Conservation (phyloP, 2,888 invertebrate species). For the Drosophila atroscutellata region DNA sequence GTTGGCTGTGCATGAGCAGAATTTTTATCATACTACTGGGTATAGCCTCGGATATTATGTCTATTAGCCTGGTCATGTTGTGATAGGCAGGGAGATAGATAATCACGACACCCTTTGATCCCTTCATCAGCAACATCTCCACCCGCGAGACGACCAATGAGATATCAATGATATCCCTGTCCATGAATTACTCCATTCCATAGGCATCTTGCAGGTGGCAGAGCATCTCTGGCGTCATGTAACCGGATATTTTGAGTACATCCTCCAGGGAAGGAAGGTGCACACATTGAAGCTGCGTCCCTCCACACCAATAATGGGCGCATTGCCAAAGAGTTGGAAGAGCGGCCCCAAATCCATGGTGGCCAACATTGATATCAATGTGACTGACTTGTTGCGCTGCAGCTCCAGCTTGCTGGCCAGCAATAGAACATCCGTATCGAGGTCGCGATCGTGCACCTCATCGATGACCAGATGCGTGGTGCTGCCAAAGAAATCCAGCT, state of each 20-base stretch:
- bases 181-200: constrained; percentile 84
- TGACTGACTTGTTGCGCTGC: constrained; percentile 89
- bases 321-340: constrained; percentile 92
- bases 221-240: constrained; percentile 63
- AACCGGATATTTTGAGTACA: constrained; percentile 87
- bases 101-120: constrained; percentile 88
- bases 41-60: constrained; percentile 85
- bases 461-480: constrained; percentile 94
- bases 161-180: constrained; percentile 91
- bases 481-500: constrained; percentile 69
- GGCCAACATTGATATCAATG: constrained; percentile 97
- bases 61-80: constrained; percentile 92
- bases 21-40: constrained; percentile 84
- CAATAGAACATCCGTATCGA: constrained; percentile 96
- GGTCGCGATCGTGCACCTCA: constrained; percentile 97
- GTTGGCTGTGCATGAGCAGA: constrained; percentile 94
- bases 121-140: constrained; percentile 86
- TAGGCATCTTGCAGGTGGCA: constrained; percentile 87
- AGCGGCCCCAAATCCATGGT: constrained; percentile 94
- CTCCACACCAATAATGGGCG: constrained; percentile 91
- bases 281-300: constrained; percentile 91
- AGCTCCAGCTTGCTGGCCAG: constrained; percentile 93
- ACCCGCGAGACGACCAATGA: constrained; percentile 89
- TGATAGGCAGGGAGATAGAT: constrained; percentile 97
- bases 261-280: constrained; percentile 91